Base-by-base conservation (phyloP, 2,797 vertebrate species). In the Typhlichthys eigenmanni region DNA sequence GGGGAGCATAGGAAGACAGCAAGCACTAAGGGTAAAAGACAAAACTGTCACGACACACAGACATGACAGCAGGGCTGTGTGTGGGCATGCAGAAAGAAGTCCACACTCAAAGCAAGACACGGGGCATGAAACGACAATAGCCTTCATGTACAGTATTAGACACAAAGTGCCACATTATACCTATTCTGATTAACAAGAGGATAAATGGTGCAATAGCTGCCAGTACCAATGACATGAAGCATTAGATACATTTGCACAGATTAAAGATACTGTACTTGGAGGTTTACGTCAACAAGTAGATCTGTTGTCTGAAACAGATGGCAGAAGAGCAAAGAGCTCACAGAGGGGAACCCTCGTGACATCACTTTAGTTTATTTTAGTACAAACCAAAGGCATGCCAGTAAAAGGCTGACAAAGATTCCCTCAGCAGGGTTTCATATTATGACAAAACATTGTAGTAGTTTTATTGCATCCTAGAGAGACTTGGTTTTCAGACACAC, bases 301-400 rank as follows among this genome's bases (percentile, higher is more conserved):
- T 75, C 63, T 74, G 62, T 49, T 46, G 8, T 12, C 47, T 66
- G 80, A 79, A 69, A 87, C 90, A 92, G 90, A 91, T 88, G 87
- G 90, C 73, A 43, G 72, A 60, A 49, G 77, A 85, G 80, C 71
- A 78, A 51, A 68, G 72, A 67, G 45, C 62, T 87, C 85, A 77
- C 87, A 82, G 83, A 82, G 86, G 83, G 85, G 84, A 75, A 84
- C 75, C 78, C 84, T 74, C 76, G 66, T 86, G 81, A 88, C 84
- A 86, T 88, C 79, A 88, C 80, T 54, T 16, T 3, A 5, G 56
- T 78, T 86, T 92, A 91, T 91, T 91, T 90, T 81, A 83, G 72
- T 80, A 78, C 53, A 57, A 68, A 45, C 58, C 69, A 68, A 70
- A 43, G 61, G 64, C 29, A 60, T 32, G 68, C 69, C 62, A 68